Percentiles rank a stretch among this genome's conserved stretches.
Conservation (phyloP, 1,140 invertebrate species). For the Cyclina sinensis region DNA sequence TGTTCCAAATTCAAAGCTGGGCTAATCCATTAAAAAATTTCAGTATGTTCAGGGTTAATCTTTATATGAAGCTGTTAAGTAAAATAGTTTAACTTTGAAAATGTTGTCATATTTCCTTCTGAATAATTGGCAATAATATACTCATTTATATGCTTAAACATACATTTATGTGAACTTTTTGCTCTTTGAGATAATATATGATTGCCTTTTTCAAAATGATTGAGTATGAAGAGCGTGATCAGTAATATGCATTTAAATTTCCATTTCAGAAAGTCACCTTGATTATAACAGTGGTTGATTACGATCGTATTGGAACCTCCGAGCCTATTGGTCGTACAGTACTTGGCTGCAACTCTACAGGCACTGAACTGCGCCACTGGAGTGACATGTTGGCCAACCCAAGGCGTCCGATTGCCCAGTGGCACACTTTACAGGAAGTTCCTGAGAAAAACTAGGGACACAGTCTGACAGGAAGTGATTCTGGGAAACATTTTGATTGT, state of each 20-base stretch:
- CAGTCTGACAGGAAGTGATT: constrained; percentile 26
- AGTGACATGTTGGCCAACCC: constrained; percentile 98
- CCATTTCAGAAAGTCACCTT: constrained; percentile 98
- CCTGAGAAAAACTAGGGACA: constrained; percentile 85
- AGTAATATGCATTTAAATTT: not conserved
- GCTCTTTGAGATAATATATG: no score
- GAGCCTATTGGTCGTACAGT: constrained; percentile 99
- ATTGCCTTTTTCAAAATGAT: no score
- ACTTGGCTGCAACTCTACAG: constrained; percentile 97
- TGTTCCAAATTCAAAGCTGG: no score
- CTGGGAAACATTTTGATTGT: constrained; percentile 14
- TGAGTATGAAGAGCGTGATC: no score
- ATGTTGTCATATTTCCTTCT: no score
- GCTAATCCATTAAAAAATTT: no score
- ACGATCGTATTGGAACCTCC: constrained; percentile 99
- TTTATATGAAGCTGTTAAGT: no score
- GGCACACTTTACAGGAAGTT: constrained; percentile 95
- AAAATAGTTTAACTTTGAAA: no score
- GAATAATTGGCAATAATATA: no score
- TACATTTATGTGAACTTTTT: no score
- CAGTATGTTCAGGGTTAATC: no score
- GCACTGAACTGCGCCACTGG: constrained; percentile 99
- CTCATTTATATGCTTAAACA: no score
- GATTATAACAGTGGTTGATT: constrained; percentile 99
- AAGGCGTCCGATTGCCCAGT: constrained; percentile 99